Evolutionary conservation across 1,140 invertebrate species (phyloP), one percentile per base, ranked within the genome.

Genomic region (Drosophila sulfurigaster): DNA sequence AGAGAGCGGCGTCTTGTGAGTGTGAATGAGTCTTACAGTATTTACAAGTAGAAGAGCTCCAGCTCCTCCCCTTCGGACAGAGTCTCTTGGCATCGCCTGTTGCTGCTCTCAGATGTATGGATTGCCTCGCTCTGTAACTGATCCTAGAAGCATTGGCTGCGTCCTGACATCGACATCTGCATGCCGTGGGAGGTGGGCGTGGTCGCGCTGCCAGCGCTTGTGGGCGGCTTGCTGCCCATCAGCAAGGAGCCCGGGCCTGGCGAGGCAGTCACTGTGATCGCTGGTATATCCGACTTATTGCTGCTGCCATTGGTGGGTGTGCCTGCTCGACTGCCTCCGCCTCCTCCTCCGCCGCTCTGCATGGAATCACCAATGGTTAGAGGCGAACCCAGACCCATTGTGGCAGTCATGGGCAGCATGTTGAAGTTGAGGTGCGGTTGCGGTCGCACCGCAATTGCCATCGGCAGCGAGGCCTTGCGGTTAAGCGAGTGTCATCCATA

Each of bases 401-500:
- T 87, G 2, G 78, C 83, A 41, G 81, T 66, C 49, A 85, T 35
- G 5, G 83, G 83, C 15, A 87, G 49, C 81, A 85, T 70, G 28
- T 79, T 79, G 13, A 85, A 75, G 51, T 79, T 74, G 46, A 81
- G 60, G 43, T 72, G 83, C 46, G 75, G 57, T 13, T 68, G 66
- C 30, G 74, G 78, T 16, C 80, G 59, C 28, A 80, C 78, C 45
- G 78, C 75, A 62, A 88, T 79, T 15, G 83, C 79, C 8, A 89
- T 82, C 3, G 85, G 85, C 45, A 89, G 51, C 15, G 82, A 89
- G n/a, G 75, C 72, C 64, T 89, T 89, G 46, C 85, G 79, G 54
- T 82, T 86, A 7, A 82, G 72, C 62, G 82, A 86, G 54, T 89
- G 82, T 86, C 85, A 89, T 85, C 85, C 85, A 41, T 81, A 86